phyloP scores from a whole-genome alignment of 2,888 invertebrate species.

The Steinernema carpocapsae region DNA sequence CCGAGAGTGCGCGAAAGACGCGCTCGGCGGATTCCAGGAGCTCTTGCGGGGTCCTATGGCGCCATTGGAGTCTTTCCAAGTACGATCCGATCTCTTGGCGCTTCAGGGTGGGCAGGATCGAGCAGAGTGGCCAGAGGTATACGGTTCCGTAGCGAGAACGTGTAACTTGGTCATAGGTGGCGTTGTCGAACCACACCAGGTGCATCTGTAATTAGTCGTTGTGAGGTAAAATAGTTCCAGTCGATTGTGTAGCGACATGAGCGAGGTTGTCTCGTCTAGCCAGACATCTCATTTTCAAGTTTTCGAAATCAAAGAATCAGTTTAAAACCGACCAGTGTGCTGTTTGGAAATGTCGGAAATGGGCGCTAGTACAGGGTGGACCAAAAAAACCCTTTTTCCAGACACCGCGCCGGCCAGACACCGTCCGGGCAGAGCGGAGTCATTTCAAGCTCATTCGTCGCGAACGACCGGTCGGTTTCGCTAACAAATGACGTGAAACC shows the following conservation, averaged over 20 bases:
- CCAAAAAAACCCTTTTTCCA: no score
- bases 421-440: no score
- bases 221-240: no score
- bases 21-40: slow-evolving; percentile 78
- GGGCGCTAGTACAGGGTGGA: no score
- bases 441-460: no score
- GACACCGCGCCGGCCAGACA: no score
- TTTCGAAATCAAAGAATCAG: neutral
- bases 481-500: no score
- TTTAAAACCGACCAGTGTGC: no score
- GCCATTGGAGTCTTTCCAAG: slow-evolving; percentile 83
- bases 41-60: slow-evolving; percentile 73
- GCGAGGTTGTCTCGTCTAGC: no score
- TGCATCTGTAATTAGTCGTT: slow-evolving; percentile 80
- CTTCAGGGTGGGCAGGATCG: slow-evolving; percentile 81
- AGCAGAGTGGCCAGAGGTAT: slow-evolving; percentile 89
- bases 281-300: slow-evolving; percentile 38
- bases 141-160: slow-evolving; percentile 84
- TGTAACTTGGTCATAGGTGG: slow-evolving; percentile 80
- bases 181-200: slow-evolving; percentile 84
- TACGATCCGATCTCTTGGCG: slow-evolving; percentile 75
- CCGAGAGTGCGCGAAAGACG: slow-evolving; percentile 85
- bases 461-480: no score
- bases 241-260: no score
- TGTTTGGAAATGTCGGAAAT: no score